Evolutionary conservation across 2,113 vertebrate species (phyloP).

Genomic region (Chamaetylas fuelleborni): DNA sequence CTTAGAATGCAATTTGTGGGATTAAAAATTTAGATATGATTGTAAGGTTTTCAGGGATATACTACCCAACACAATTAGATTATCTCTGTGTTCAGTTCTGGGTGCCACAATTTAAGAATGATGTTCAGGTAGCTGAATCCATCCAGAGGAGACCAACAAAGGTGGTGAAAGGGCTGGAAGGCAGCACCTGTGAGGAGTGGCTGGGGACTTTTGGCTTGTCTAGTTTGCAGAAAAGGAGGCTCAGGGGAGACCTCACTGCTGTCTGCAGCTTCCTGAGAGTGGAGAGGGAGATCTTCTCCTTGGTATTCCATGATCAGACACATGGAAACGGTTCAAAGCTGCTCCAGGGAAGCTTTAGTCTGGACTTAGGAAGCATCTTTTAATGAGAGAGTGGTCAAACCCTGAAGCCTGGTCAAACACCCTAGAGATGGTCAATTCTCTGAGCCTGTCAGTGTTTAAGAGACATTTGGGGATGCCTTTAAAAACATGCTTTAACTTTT

Average conservation of each 20-base stretch:
- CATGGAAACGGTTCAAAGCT: neutral
- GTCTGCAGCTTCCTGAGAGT: neutral
- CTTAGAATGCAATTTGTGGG: neutral
- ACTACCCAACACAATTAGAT: neutral
- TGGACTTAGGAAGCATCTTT: neutral
- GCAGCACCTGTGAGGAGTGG: fast-evolving
- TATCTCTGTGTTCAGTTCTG: neutral
- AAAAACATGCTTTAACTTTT: neutral
- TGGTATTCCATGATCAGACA: neutral
- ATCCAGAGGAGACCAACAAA: neutral
- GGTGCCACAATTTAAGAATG: neutral
- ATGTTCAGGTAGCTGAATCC: neutral
- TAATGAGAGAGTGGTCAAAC: neutral
- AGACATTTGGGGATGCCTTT: neutral
- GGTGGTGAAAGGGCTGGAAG: neutral
- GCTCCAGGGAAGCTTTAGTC: neutral
- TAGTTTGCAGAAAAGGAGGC: neutral
- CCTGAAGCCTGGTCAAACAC: neutral
- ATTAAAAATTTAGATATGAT: neutral
- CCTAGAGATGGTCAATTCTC: neutral
- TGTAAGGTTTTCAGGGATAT: neutral
- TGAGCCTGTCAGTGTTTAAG: neutral
- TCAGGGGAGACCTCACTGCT: neutral
- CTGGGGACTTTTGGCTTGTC: neutral
- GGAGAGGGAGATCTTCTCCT: neutral